These are phyloP conservation scores for Catocala nupta DNA, from an alignment of 2,888 invertebrate genomes.

Conservation along the genomic window DNA sequence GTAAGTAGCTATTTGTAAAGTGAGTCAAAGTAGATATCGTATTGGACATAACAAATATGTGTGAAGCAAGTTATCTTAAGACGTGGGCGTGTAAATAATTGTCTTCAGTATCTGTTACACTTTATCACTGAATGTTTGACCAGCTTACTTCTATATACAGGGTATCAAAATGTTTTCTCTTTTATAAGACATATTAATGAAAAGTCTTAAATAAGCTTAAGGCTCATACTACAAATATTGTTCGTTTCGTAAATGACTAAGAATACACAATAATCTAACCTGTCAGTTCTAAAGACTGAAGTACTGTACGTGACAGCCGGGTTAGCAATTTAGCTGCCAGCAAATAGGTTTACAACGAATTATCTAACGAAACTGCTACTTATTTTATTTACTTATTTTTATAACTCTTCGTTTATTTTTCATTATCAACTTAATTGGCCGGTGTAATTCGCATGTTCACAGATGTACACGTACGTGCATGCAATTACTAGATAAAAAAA, in stretches of 20 bases:
- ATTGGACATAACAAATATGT: slow-evolving; percentile 51
- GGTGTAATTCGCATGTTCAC: slow-evolving; percentile 22
- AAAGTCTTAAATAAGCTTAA: slow-evolving; percentile 9
- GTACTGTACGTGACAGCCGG: slow-evolving; percentile 10
- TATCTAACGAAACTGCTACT: background rate
- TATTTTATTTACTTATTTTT: too few relatives aligned
- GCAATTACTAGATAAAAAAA: slow-evolving; percentile 37
- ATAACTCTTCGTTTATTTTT: too few relatives aligned
- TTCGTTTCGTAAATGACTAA: too few relatives aligned
- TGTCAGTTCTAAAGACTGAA: slow-evolving; percentile 4
- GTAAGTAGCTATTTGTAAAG: slow-evolving; percentile 43
- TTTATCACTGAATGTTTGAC: slow-evolving; percentile 49
- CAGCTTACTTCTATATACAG: slow-evolving; percentile 40
- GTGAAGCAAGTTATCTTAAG: slow-evolving; percentile 48
- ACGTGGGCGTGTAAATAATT: slow-evolving; percentile 52
- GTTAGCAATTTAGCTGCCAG: slow-evolving; percentile 10
- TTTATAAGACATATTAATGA: slow-evolving; percentile 22
- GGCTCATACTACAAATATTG: background rate
- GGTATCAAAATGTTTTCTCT: slow-evolving; percentile 43
- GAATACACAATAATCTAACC: background rate
- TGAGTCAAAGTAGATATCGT: slow-evolving; percentile 48
- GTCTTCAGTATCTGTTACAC: slow-evolving; percentile 42
- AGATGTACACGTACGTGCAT: slow-evolving; percentile 12
- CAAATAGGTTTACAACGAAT: slow-evolving; percentile 7
- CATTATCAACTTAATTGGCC: slow-evolving; percentile 19